These are phyloP conservation scores for Struthio camelus DNA, from an alignment of 2,113 vertebrate species.

Conservation along the genomic window DNA sequence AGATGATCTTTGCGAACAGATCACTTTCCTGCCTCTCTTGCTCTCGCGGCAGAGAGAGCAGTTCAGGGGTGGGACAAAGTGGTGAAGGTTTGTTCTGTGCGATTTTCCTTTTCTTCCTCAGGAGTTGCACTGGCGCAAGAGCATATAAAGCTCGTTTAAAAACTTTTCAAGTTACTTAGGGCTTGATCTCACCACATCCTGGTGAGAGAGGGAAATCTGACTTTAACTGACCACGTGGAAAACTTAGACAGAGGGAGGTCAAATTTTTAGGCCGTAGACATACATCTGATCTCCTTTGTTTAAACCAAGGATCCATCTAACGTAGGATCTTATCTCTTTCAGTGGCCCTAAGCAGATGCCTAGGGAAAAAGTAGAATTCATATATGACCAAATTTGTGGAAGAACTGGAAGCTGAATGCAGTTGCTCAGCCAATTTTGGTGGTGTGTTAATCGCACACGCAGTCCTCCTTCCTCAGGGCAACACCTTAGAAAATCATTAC, in stretches of 20 bases:
- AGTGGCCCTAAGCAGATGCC: neutral
- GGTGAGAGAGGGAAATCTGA: neutral
- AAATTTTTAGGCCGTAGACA: neutral
- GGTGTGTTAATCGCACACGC: fast-evolving
- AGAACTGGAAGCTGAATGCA: neutral
- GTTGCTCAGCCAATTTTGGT: neutral
- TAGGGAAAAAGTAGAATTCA: neutral
- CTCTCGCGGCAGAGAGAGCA: too few species aligned
- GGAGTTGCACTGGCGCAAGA: neutral
- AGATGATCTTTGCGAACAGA: fast-evolving
- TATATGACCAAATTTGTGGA: neutral
- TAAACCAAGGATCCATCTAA: neutral
- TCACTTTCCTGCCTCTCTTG: neutral
- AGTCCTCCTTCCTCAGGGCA: neutral
- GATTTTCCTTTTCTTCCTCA: too few species aligned
- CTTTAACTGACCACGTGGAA: neutral
- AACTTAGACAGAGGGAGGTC: fast-evolving
- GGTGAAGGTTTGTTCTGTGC: too few species aligned
- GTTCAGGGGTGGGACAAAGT: neutral
- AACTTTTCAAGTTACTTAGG: fast-evolving
- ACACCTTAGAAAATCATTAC: fast-evolving
- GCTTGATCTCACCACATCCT: neutral
- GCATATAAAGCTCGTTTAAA: fast-evolving
- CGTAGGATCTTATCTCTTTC: too few species aligned
- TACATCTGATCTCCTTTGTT: too few species aligned